Base-by-base conservation (phyloP, 2,888 invertebrate genomes). In the Caenorhabditis uteleia region DNA sequence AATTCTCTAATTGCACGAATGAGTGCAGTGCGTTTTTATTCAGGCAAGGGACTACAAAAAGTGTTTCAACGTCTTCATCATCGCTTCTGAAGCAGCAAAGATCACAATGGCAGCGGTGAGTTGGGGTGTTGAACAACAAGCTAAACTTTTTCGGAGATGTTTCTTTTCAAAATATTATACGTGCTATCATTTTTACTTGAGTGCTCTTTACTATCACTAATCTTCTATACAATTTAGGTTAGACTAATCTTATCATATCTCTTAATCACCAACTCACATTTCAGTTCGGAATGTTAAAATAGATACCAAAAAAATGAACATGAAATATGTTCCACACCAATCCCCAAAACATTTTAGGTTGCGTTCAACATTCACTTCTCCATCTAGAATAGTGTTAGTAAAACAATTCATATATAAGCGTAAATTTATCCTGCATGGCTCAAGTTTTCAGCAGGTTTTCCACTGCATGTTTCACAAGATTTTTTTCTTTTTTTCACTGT, bases 91-190 rank as follows among this genome's bases (percentile, higher is more conserved):
- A 70, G 46, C 59, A 61, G 38, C 75, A 68, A 42, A 67, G 78
- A 43, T 72, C 75, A 21, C 78, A 79, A 57, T 79, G 78, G 78
- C 77, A 79, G 58, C 71, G 78, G 78, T 78, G 54, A 57, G 67
- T 57, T n/a, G n/a, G n/a, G n/a, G n/a, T n/a, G n/a, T n/a, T n/a
- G n/a, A n/a, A n/a, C n/a, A n/a, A n/a, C n/a, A n/a, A n/a, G n/a
- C n/a, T n/a, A n/a, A n/a, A n/a, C n/a, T n/a, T n/a, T n/a, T n/a
- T n/a, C n/a, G n/a, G n/a, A n/a, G n/a, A n/a, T n/a, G n/a, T n/a
- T n/a, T n/a, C n/a, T n/a, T n/a, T n/a, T n/a, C n/a, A n/a, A n/a
- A n/a, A n/a, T n/a, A n/a, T n/a, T n/a, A n/a, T n/a, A n/a, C n/a
- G n/a, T n/a, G n/a, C n/a, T n/a, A n/a, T n/a, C n/a, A n/a, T n/a